Evolutionary conservation across 2,797 vertebrate species (phyloP).

Genomic region (Periparus ater): DNA sequence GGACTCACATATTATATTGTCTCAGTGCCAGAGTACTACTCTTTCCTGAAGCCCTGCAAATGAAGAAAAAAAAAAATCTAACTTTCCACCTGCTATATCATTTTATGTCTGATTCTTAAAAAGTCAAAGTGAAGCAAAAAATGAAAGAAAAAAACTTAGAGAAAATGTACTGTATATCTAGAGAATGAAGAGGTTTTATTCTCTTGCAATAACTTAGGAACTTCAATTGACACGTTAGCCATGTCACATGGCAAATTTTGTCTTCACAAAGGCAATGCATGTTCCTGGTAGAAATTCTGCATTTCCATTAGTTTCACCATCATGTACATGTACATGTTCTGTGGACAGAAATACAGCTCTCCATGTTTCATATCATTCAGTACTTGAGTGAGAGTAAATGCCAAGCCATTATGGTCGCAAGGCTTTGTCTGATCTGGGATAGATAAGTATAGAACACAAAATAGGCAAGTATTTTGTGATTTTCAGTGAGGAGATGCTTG

Average conservation of each 20-base stretch:
- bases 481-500: not conserved
- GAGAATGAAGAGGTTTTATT: not conserved
- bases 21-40: not conserved
- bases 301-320: not conserved
- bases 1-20: not conserved
- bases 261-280: not conserved
- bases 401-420: not conserved
- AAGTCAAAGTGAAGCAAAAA: not conserved
- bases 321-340: not conserved
- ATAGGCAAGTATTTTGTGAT: not conserved
- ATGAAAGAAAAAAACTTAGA: not conserved
- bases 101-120: conserved; percentile 12
- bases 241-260: not conserved
- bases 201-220: not conserved
- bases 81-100: not conserved
- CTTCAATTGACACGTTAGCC: not conserved
- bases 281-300: conserved; percentile 16
- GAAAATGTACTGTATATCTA: not conserved
- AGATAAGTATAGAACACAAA: not conserved
- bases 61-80: not conserved
- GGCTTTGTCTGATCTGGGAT: not conserved
- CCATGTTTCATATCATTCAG: not conserved
- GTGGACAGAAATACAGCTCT: not conserved
- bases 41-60: not conserved
- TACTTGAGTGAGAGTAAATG: conserved; percentile 9